A percentile compares a stretch with the other conserved stretches of the same genome.
phyloP scores from a whole-genome alignment of 2,797 vertebrate species.

The Rachycentron canadum region DNA sequence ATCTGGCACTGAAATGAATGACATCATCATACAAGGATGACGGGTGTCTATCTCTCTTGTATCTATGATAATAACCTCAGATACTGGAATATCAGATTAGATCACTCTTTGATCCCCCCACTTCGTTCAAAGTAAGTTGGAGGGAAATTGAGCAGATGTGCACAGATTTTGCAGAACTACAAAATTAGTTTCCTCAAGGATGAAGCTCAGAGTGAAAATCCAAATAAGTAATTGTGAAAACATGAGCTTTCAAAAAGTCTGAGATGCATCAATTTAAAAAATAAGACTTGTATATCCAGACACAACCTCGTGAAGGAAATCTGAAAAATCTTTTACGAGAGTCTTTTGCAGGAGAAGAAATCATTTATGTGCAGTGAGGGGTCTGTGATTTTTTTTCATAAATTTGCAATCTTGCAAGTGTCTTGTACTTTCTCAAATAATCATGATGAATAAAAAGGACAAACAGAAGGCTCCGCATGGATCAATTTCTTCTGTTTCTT shows the following conservation, averaged over 20 bases:
- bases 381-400: not conserved
- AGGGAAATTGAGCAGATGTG: constrained; percentile 40
- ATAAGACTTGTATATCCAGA: not conserved
- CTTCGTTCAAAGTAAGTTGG: constrained; percentile 61
- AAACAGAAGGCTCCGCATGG: not conserved
- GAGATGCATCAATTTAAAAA: not conserved
- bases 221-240: constrained; percentile 6
- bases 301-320: not conserved
- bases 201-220: constrained; percentile 15
- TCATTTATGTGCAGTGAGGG: not conserved
- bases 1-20: constrained; percentile 50
- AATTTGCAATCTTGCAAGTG: not conserved
- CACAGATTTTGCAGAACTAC: constrained; percentile 40
- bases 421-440: not conserved
- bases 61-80: constrained; percentile 59
- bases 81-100: constrained; percentile 58
- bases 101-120: constrained; percentile 64
- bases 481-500: not conserved
- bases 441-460: not conserved
- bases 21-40: constrained; percentile 24
- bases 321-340: not conserved
- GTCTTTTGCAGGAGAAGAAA: not conserved
- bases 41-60: constrained; percentile 43
- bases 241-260: not conserved
- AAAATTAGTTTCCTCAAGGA: constrained; percentile 42